Conservation (phyloP, 2,113 vertebrate species). For the Otus sunia region DNA sequence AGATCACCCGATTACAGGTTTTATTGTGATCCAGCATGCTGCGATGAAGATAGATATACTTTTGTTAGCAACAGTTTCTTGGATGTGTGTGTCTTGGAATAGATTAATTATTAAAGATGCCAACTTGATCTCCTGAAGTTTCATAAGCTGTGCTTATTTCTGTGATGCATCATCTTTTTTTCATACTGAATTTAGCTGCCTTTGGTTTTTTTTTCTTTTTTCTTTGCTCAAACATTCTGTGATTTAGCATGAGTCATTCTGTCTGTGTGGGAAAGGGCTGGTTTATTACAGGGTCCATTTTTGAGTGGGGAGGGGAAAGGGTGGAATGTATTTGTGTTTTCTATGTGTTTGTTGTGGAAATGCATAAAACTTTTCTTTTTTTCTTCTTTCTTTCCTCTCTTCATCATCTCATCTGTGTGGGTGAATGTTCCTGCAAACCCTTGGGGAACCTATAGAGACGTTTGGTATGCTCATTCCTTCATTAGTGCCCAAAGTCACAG, state of each 20-base stretch:
- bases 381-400: conserved; percentile 72
- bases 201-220: background rate
- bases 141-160: conserved; percentile 48
- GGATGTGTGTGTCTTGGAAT: conserved; percentile 15
- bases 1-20: conserved; percentile 46
- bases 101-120: conserved; percentile 36
- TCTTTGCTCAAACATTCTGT: conserved; percentile 50
- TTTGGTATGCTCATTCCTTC: conserved; percentile 86
- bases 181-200: conserved; percentile 43
- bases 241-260: conserved; percentile 60
- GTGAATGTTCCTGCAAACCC: conserved; percentile 86
- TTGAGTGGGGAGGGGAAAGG: conserved; percentile 8
- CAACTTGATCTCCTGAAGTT: conserved; percentile 27
- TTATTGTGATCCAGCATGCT: conserved; percentile 44
- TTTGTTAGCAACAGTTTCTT: conserved; percentile 14
- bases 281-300: conserved; percentile 19
- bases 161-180: conserved; percentile 44
- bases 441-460: conserved; percentile 86
- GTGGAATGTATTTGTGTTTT: conserved; percentile 61
- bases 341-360: conserved; percentile 62
- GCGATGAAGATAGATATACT: background rate
- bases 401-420: conserved; percentile 84
- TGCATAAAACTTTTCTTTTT: conserved; percentile 59
- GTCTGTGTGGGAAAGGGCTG: conserved; percentile 52
- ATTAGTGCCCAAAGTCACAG: conserved; percentile 79